Evolutionary conservation across 1,140 invertebrate species (phyloP).

Genomic region (Achroia grisella): DNA sequence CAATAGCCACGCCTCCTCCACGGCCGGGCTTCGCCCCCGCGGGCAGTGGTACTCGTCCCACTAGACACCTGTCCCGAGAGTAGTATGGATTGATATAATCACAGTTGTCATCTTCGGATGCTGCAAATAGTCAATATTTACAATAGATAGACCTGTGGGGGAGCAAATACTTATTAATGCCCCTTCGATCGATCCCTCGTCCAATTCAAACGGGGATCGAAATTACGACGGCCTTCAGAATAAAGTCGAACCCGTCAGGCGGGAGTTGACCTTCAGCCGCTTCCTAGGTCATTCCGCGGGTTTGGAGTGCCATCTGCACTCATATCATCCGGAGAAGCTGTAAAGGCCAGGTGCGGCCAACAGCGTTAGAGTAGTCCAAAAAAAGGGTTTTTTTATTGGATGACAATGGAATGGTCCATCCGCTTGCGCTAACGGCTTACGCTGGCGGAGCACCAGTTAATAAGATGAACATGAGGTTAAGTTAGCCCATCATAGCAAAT

Average conservation of each 20-base stretch:
- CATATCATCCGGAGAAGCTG: no score
- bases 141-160: background rate
- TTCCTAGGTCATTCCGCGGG: background rate
- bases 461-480: background rate
- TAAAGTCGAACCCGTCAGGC: no score
- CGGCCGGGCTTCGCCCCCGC: constrained; percentile 35
- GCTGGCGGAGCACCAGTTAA: background rate
- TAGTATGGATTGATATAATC: constrained; percentile 4
- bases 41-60: constrained; percentile 33
- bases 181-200: no score
- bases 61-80: constrained; percentile 27
- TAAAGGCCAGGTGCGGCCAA: no score
- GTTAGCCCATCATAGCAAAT: no score
- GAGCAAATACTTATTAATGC: background rate
- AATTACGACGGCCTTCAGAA: no score
- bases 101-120: constrained; percentile 36
- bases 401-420: no score
- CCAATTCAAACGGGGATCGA: no score
- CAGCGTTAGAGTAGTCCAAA: no score
- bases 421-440: no score
- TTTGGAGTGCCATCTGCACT: no score
- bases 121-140: constrained; percentile 1
- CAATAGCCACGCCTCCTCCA: constrained; percentile 34
- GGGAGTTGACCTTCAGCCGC: background rate
- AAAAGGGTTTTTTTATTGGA: no score